A percentile compares a stretch with the other conserved stretches of the same genome.
Evolutionary conservation across 2,797 vertebrate genomes (phyloP).

Genomic region (Chaenodraco wilsoni): DNA sequence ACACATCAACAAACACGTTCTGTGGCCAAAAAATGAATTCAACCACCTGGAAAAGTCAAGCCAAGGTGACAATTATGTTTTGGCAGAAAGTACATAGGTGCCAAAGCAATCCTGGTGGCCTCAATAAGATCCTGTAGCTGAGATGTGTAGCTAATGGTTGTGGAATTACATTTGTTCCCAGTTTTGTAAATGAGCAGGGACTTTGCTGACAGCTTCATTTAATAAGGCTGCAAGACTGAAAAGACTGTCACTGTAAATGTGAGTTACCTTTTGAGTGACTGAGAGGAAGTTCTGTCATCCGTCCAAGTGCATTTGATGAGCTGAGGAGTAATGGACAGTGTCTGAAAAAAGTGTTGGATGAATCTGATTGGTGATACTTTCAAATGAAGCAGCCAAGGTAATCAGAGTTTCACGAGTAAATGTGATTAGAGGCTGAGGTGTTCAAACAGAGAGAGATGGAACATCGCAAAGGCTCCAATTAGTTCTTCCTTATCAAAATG

Average conservation of each 20-base stretch:
- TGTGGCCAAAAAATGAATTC: slow-evolving; percentile 40
- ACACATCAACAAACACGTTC: slow-evolving; percentile 24
- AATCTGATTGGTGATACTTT: slow-evolving; percentile 43
- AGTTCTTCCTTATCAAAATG: slow-evolving; percentile 23
- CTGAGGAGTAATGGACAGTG: slow-evolving; percentile 24
- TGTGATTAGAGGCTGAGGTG: slow-evolving; percentile 27
- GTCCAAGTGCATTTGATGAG: slow-evolving; percentile 48
- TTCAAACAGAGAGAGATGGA: slow-evolving; percentile 32
- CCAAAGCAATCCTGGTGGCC: slow-evolving; percentile 31
- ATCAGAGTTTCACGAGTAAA: slow-evolving; percentile 41
- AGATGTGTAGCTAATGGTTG: slow-evolving; percentile 32
- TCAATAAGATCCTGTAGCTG: slow-evolving; percentile 9
- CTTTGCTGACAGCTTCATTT: slow-evolving; percentile 36
- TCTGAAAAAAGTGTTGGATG: slow-evolving; percentile 23
- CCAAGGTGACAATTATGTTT: slow-evolving; percentile 30
- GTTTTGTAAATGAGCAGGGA: slow-evolving; percentile 30
- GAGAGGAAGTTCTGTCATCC: slow-evolving; percentile 31
- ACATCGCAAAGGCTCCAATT: slow-evolving; percentile 43
- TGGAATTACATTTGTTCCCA: slow-evolving; percentile 42
- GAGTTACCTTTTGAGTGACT: slow-evolving; percentile 30
- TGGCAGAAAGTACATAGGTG: slow-evolving; percentile 22
- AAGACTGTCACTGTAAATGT: slow-evolving; percentile 40
- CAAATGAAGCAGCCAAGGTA: slow-evolving; percentile 37
- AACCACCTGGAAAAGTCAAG: slow-evolving; percentile 16
- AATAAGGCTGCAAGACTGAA: slow-evolving; percentile 39